These are phyloP conservation scores for Lithobius niger DNA, from an alignment of 1,140 invertebrate genomes.

Conservation along the genomic window DNA sequence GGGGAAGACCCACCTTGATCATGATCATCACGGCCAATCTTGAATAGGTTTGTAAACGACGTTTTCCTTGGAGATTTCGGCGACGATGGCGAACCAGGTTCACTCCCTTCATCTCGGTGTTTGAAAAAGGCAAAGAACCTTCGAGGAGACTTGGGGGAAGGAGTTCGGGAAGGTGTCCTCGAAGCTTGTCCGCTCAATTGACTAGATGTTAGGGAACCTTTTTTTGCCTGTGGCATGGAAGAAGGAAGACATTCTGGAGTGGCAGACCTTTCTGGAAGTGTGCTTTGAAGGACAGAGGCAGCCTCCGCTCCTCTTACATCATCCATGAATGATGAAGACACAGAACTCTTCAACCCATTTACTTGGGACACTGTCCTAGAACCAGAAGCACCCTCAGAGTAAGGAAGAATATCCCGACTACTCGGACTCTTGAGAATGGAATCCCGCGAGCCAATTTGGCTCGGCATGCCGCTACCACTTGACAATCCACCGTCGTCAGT, in stretches of 20 bases:
- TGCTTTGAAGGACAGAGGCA: constrained; percentile 18
- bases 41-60: constrained; percentile 62
- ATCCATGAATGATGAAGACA: constrained; percentile 5
- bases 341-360: neutral
- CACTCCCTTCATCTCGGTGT: neutral
- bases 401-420: neutral
- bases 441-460: neutral
- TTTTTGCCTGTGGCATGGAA: neutral
- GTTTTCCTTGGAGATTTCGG: constrained; percentile 55
- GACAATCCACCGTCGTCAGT: neutral
- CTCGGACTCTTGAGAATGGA: neutral
- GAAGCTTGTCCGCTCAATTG: neutral
- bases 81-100: constrained; percentile 33
- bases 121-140: constrained; percentile 9
- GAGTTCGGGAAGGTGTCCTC: constrained; percentile 7
- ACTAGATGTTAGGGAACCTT: neutral
- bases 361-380: neutral
- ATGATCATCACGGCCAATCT: constrained; percentile 33
- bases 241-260: neutral
- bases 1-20: neutral
- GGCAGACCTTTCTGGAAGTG: constrained; percentile 6
- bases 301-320: constrained; percentile 14
- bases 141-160: constrained; percentile 3
- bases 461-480: neutral
- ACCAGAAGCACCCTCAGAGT: too few species aligned